Evolutionary conservation across 2,113 vertebrate species (phyloP).

Genomic region (Vidua chalybeata): DNA sequence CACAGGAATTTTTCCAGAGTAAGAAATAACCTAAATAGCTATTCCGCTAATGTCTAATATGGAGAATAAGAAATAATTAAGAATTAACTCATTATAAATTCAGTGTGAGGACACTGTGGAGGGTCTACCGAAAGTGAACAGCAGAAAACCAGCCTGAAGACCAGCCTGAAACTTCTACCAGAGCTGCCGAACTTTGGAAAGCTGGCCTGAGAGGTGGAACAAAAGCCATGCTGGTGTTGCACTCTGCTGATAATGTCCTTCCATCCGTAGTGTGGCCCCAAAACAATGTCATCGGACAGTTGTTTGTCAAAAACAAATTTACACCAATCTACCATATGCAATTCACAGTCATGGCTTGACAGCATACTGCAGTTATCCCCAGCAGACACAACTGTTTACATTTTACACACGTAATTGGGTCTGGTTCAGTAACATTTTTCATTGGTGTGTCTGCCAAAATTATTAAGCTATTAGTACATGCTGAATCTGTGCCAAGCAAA

Average conservation of each 20-base stretch:
- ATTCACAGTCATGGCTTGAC: conserved; percentile 21
- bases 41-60: background rate
- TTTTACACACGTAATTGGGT: conserved; percentile 39
- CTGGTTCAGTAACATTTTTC: conserved; percentile 54
- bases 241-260: background rate
- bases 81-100: background rate
- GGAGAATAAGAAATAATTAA: background rate
- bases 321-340: conserved; percentile 20
- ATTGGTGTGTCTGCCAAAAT: conserved; percentile 38
- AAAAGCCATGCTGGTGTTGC: background rate
- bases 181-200: conserved; percentile 23
- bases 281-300: conserved; percentile 30
- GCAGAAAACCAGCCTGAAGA: background rate
- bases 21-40: background rate
- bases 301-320: conserved; percentile 46
- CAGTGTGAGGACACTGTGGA: background rate
- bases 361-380: conserved; percentile 35
- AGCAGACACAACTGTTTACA: conserved; percentile 48
- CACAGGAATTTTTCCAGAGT: background rate
- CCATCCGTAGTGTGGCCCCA: background rate
- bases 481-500: conserved; percentile 28
- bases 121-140: background rate
- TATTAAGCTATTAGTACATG: conserved; percentile 34
- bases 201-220: background rate
- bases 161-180: background rate